These are phyloP conservation scores for Ethmia dodecea DNA, from an alignment of 2,888 invertebrate genomes.

Conservation along the genomic window DNA sequence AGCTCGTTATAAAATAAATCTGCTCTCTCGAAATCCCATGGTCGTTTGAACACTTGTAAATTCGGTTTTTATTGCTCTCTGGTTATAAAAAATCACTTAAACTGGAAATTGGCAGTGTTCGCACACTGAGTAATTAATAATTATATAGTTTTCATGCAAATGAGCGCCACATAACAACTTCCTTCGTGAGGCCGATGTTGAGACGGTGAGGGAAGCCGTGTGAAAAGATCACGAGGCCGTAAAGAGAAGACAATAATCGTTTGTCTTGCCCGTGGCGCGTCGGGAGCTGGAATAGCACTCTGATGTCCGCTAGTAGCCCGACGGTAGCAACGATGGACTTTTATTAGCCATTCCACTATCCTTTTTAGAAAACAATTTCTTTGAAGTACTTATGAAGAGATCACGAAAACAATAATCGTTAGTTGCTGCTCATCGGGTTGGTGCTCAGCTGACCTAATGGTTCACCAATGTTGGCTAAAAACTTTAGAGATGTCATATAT, in stretches of 20 bases:
- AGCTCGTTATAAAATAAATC: no score
- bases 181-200: conserved; percentile 41
- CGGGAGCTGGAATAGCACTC: conserved; percentile 39
- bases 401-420: conserved; percentile 4
- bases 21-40: no score
- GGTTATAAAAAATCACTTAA: no score
- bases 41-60: no score
- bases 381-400: not conserved
- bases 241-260: conserved; percentile 59
- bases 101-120: no score
- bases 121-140: no score
- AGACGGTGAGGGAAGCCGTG: conserved; percentile 35
- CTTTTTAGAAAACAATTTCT: conserved; percentile 10
- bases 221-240: conserved; percentile 50
- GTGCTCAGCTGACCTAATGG: no score
- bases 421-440: not conserved
- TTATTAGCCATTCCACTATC: conserved; percentile 23
- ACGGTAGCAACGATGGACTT: conserved; percentile 31
- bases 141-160: conserved; percentile 47
- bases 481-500: no score
- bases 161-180: conserved; percentile 29
- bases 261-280: conserved; percentile 36
- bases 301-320: conserved; percentile 31
- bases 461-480: no score
- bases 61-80: no score